Evolutionary conservation across 2,113 vertebrate species (phyloP).

Genomic region (Dromiciops gliroides): DNA sequence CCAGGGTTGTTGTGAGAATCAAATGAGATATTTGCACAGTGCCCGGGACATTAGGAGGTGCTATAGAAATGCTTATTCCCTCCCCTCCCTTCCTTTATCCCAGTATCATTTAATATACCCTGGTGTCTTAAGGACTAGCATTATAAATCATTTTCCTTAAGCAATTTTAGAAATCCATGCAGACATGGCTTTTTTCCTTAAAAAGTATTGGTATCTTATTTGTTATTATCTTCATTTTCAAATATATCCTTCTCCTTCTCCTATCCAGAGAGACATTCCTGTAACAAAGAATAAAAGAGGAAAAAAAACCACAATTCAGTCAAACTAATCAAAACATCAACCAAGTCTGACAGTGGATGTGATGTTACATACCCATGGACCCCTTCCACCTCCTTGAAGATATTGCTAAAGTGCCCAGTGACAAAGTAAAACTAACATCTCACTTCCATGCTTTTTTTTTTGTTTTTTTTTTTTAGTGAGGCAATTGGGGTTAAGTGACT

Average conservation of each 20-base stretch:
- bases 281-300: not conserved
- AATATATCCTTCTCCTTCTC: not conserved
- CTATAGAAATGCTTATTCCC: not conserved
- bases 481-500: no score
- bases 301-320: not conserved
- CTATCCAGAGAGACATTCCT: not conserved
- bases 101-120: not conserved
- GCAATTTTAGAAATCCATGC: not conserved
- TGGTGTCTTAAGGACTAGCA: not conserved
- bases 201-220: not conserved
- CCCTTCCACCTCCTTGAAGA: not conserved
- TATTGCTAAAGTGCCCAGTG: not conserved
- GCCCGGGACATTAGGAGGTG: not conserved
- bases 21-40: not conserved
- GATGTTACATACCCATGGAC: not conserved
- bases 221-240: not conserved
- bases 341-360: not conserved
- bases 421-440: no score
- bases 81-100: not conserved
- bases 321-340: not conserved
- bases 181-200: not conserved
- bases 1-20: not conserved
- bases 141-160: not conserved
- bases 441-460: not conserved
- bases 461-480: no score